Conservation (phyloP, 2,888 invertebrate genomes). For the Hermaeophaga mercurialis region DNA sequence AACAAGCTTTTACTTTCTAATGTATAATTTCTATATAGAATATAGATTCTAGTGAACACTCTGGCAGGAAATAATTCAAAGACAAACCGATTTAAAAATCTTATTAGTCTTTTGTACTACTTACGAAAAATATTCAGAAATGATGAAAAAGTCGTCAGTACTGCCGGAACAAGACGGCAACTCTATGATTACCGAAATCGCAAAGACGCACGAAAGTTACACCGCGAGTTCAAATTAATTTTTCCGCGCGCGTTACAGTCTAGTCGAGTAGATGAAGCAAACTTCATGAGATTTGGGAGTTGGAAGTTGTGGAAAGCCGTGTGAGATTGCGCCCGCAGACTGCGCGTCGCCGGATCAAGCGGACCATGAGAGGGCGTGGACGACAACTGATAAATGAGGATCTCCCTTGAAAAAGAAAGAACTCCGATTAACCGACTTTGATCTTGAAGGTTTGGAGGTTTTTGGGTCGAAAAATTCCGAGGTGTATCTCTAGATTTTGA, state of each 20-base stretch:
- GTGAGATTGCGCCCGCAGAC: slow-evolving; percentile 35
- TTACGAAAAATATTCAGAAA: neutral
- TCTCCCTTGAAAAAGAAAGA: slow-evolving; percentile 20
- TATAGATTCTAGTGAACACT: too few relatives aligned
- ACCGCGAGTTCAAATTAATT: neutral
- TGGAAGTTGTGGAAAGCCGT: slow-evolving; percentile 28
- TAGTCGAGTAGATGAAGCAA: slow-evolving; percentile 13
- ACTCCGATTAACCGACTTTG: slow-evolving; percentile 25
- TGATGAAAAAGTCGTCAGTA: neutral
- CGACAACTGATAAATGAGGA: slow-evolving; percentile 27
- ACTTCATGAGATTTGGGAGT: slow-evolving; percentile 29
- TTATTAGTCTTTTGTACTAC: neutral
- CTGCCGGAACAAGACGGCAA: too few relatives aligned
- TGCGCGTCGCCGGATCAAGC: slow-evolving; percentile 31
- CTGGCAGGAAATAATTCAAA: too few relatives aligned
- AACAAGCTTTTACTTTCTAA: too few relatives aligned
- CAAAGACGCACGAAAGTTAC: neutral
- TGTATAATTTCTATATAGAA: too few relatives aligned
- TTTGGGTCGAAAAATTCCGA: slow-evolving; percentile 7
- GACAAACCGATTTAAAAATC: too few relatives aligned
- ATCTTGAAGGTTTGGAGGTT: slow-evolving; percentile 15
- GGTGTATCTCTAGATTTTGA: slow-evolving; percentile 4
- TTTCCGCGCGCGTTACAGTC: slow-evolving; percentile 11
- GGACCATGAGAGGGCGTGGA: slow-evolving; percentile 28
- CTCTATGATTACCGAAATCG: neutral